These are phyloP conservation scores for Anorthoa munda DNA, from an alignment of 2,888 invertebrate species.

Conservation along the genomic window DNA sequence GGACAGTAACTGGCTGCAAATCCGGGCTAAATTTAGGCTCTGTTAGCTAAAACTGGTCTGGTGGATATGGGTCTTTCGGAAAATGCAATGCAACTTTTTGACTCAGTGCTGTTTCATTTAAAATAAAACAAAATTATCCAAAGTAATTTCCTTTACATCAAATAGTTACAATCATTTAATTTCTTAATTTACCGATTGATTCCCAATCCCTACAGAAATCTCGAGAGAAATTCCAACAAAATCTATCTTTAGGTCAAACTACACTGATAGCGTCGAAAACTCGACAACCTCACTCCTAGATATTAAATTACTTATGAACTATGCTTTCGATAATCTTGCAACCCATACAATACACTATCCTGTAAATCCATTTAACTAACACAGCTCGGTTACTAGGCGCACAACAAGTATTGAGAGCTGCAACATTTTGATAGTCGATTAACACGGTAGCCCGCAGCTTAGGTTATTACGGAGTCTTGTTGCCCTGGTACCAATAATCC, in stretches of 20 bases:
- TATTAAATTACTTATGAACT: slow-evolving; percentile 22
- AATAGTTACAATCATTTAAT: too few relatives aligned
- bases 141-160: too few relatives aligned
- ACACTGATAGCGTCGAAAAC: not conserved
- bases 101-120: too few relatives aligned
- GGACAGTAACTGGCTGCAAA: slow-evolving; percentile 48
- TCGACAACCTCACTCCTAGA: not conserved
- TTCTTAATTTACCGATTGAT: too few relatives aligned
- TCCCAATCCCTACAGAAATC: not conserved
- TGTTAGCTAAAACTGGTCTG: slow-evolving; percentile 34
- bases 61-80: slow-evolving; percentile 11
- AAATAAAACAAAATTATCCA: not conserved
- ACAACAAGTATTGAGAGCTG: slow-evolving; percentile 42
- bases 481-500: slow-evolving; percentile 33
- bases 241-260: not conserved
- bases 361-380: slow-evolving; percentile 17
- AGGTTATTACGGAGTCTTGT: slow-evolving; percentile 40
- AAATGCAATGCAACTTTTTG: not conserved
- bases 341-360: not conserved
- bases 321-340: not conserved
- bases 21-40: slow-evolving; percentile 49
- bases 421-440: slow-evolving; percentile 52
- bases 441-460: slow-evolving; percentile 23
- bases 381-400: slow-evolving; percentile 4
- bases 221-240: not conserved